phyloP scores from a whole-genome alignment of 2,113 vertebrate species.

The Tenebrosternarchus preto region DNA sequence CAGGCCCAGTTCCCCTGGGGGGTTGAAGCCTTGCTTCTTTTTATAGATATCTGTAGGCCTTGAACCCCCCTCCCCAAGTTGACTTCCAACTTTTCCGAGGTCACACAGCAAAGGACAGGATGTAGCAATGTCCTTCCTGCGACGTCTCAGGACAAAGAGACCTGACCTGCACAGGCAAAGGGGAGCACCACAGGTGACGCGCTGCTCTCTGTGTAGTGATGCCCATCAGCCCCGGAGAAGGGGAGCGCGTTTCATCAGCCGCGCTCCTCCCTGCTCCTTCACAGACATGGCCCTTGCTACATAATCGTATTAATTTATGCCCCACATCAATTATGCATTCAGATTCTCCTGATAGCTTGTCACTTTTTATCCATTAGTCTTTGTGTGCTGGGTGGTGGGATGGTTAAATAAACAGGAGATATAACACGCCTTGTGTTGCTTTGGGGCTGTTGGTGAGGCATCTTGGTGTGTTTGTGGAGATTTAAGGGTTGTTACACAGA shows the following conservation, averaged over 20 bases:
- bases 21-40: too few relatives aligned
- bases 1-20: too few relatives aligned
- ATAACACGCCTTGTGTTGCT: slow-evolving; percentile 79
- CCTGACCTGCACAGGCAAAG: slow-evolving; percentile 35
- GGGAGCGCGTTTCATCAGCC: slow-evolving; percentile 80
- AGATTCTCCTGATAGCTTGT: slow-evolving; percentile 87
- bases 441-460: slow-evolving; percentile 77
- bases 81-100: background rate
- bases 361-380: slow-evolving; percentile 88
- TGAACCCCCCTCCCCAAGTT: too few relatives aligned
- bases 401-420: slow-evolving; percentile 61
- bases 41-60: too few relatives aligned
- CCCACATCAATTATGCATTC: slow-evolving; percentile 91
- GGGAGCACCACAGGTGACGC: slow-evolving; percentile 18
- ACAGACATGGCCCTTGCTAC: slow-evolving; percentile 80
- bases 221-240: slow-evolving; percentile 79
- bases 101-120: background rate
- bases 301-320: slow-evolving; percentile 94
- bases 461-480: slow-evolving; percentile 77
- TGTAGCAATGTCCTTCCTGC: slow-evolving; percentile 7
- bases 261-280: slow-evolving; percentile 80
- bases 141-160: slow-evolving; percentile 19
- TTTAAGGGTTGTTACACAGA: slow-evolving; percentile 85
- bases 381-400: slow-evolving; percentile 58
- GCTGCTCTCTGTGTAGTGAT: slow-evolving; percentile 85